These are phyloP conservation scores for Nerophis lumbriciformis DNA, from an alignment of 2,113 vertebrate genomes.

Conservation along the genomic window DNA sequence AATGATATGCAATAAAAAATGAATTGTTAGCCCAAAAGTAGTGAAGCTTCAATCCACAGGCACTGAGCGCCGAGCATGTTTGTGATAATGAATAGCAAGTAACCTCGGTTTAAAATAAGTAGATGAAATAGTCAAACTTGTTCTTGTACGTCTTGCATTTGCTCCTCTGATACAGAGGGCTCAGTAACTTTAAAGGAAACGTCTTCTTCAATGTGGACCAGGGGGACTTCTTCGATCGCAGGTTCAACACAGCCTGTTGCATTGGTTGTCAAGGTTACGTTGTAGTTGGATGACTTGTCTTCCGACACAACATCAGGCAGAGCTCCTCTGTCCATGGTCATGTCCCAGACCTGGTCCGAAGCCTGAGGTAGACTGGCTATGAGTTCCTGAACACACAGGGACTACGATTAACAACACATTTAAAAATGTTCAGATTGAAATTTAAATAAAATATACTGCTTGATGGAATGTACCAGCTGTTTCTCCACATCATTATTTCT, in stretches of 20 bases:
- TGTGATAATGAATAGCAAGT: slow-evolving; percentile 32
- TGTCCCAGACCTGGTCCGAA: slow-evolving; percentile 84
- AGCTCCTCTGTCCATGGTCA: slow-evolving; percentile 66
- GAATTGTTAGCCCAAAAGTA: slow-evolving; percentile 59
- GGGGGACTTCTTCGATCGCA: slow-evolving; percentile 27
- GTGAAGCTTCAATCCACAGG: slow-evolving; percentile 65
- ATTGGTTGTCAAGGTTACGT: slow-evolving; percentile 35
- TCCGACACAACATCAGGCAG: slow-evolving; percentile 65
- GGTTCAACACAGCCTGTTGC: background rate
- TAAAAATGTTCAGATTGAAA: background rate
- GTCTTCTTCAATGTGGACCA: slow-evolving; percentile 36
- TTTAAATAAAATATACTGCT: background rate
- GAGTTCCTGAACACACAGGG: slow-evolving; percentile 75
- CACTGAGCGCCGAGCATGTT: slow-evolving; percentile 51
- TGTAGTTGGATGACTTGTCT: slow-evolving; percentile 56
- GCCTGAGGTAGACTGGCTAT: slow-evolving; percentile 92
- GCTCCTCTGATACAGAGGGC: slow-evolving; percentile 87
- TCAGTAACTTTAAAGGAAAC: slow-evolving; percentile 57
- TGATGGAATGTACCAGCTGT: slow-evolving; percentile 78
- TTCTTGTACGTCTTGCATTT: slow-evolving; percentile 68
- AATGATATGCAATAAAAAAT: slow-evolving; percentile 68
- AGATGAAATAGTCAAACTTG: slow-evolving; percentile 67
- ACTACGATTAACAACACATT: slow-evolving; percentile 3
- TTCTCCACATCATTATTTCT: slow-evolving; percentile 86
- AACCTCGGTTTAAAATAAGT: slow-evolving; percentile 62